phyloP scores from a whole-genome alignment of 2,113 vertebrate species.

The Oncorhynchus gorbuscha region DNA sequence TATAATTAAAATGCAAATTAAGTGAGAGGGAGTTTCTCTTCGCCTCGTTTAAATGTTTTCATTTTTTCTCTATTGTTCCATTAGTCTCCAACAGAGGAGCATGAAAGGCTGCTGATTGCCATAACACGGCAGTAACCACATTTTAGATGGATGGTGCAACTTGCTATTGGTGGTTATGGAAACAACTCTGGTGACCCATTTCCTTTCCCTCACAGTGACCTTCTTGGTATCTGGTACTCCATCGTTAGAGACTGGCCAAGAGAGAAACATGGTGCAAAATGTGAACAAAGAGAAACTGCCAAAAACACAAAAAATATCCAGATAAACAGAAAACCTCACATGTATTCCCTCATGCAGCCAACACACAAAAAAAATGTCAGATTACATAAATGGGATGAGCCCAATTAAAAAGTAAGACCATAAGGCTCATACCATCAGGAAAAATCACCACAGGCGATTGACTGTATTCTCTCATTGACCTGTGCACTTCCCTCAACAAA shows the following conservation, averaged over 20 bases:
- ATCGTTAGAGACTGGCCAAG: not conserved
- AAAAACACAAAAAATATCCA: not conserved
- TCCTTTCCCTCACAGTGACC: not conserved
- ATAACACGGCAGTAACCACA: not conserved
- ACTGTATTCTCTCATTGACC: no score
- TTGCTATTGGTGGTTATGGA: not conserved
- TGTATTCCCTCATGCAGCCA: no score
- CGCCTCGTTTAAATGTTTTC: conserved; percentile 46
- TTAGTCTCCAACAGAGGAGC: conserved; percentile 44
- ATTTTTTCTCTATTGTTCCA: conserved; percentile 44
- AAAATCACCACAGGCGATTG: no score
- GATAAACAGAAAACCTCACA: not conserved
- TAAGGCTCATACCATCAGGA: no score
- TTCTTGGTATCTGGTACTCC: not conserved
- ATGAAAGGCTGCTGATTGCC: not conserved
- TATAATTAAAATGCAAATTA: conserved; percentile 76
- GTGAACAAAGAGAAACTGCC: not conserved
- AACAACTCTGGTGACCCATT: not conserved
- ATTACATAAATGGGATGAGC: no score
- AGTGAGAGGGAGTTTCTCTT: conserved; percentile 55
- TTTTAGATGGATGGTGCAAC: not conserved
- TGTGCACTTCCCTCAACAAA: no score
- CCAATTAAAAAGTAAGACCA: no score
- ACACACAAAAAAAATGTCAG: not conserved
- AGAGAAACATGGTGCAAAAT: not conserved